These are phyloP conservation scores for Hylaeus anthracinus DNA, from an alignment of 1,140 invertebrate genomes.

Conservation along the genomic window DNA sequence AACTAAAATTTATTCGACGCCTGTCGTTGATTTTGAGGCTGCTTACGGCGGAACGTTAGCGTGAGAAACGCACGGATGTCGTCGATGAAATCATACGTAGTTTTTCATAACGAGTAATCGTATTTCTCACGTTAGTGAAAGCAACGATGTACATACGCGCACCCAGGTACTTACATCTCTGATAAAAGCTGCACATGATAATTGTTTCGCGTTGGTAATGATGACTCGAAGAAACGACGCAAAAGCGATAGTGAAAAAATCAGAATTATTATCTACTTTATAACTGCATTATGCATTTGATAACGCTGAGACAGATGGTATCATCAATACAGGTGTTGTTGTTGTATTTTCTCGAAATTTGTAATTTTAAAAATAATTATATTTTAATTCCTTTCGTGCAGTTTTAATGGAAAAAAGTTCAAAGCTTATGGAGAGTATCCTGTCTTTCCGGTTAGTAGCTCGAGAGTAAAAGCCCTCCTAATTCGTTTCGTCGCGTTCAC, in stretches of 20 bases:
- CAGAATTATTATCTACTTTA: too few species aligned
- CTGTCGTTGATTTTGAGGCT: neutral
- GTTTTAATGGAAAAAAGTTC: too few species aligned
- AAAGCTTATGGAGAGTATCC: too few species aligned
- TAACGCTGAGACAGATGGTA: too few species aligned
- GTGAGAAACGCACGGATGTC: neutral
- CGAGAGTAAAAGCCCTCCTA: too few species aligned
- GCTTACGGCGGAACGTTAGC: neutral
- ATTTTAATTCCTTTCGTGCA: too few species aligned
- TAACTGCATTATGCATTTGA: too few species aligned
- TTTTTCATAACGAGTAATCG: conserved; percentile 4
- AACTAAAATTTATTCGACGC: neutral
- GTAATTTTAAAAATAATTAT: too few species aligned
- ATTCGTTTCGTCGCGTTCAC: too few species aligned
- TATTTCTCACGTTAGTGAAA: neutral
- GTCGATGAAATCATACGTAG: conserved; percentile 22
- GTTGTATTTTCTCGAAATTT: too few species aligned
- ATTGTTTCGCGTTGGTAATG: neutral
- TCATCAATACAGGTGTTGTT: too few species aligned
- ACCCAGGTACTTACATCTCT: neutral
- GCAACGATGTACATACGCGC: neutral
- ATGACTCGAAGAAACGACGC: neutral
- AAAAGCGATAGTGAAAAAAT: neutral
- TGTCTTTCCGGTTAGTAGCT: too few species aligned
- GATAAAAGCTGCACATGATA: neutral